Percentiles rank a stretch among this genome's conserved stretches.
phyloP scores from a whole-genome alignment of 2,888 invertebrate genomes.

The Drosophila colorata region DNA sequence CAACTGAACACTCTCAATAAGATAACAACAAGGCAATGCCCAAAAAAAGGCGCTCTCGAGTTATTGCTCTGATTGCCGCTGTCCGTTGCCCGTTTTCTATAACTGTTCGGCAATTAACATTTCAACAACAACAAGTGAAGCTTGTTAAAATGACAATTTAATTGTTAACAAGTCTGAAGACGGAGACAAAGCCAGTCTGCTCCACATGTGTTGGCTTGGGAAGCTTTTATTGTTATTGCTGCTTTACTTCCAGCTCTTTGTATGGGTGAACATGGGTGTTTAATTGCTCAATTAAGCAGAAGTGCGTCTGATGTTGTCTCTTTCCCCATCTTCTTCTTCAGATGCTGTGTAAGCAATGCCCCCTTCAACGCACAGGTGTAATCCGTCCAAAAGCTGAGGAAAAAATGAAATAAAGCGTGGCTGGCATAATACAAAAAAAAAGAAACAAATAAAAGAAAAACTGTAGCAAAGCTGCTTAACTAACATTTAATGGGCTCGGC shows the following conservation, averaged over 20 bases:
- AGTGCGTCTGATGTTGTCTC: constrained; percentile 60
- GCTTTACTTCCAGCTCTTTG: constrained; percentile 50
- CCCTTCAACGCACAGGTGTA: constrained; percentile 66
- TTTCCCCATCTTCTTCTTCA: constrained; percentile 13
- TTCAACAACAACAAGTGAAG: constrained; percentile 71
- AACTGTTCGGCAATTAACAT: constrained; percentile 83
- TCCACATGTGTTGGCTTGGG: constrained; percentile 77
- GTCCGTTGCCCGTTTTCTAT: constrained; percentile 70
- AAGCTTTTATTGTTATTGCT: constrained; percentile 54
- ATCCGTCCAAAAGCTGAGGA: constrained; percentile 37
- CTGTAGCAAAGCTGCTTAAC: constrained; percentile 71
- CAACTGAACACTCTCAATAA: constrained; percentile 40
- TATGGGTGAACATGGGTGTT: constrained; percentile 75
- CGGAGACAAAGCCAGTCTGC: constrained; percentile 42
- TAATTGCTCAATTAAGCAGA: constrained; percentile 82
- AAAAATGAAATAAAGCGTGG: constrained; percentile 34
- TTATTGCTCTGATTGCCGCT: constrained; percentile 68
- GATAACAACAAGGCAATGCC: constrained; percentile 64
- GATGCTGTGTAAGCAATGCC: constrained; percentile 61
- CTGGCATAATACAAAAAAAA: no score
- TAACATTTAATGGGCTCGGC: constrained; percentile 62
- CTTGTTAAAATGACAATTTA: constrained; percentile 84
- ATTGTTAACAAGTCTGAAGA: constrained; percentile 71
- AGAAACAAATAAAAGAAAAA: no score
- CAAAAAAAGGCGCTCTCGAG: constrained; percentile 69